These are phyloP conservation scores for Petroica traversi DNA, from an alignment of 2,113 vertebrate genomes.

Conservation along the genomic window DNA sequence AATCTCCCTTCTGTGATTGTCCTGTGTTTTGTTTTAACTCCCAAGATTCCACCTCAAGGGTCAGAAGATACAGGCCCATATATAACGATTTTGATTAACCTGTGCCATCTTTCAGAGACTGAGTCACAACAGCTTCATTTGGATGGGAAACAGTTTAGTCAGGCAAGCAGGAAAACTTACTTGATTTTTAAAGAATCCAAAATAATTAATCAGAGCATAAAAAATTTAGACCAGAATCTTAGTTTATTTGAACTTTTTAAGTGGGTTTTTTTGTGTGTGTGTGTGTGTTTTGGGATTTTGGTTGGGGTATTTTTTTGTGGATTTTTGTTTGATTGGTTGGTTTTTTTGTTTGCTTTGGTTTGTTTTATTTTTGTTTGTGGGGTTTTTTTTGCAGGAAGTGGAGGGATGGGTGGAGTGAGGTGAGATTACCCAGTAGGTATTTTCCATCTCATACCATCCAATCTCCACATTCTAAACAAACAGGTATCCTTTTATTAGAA, in stretches of 20 bases:
- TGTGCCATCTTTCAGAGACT: not conserved
- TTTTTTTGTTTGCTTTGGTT: too few species aligned
- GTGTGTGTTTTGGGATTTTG: not conserved
- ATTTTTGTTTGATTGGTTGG: not conserved
- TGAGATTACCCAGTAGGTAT: not conserved
- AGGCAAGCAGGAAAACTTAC: not conserved
- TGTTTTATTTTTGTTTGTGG: not conserved
- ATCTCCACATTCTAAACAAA: not conserved
- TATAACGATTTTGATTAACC: not conserved
- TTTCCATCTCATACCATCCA: not conserved
- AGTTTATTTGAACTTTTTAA: not conserved
- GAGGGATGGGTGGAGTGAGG: not conserved
- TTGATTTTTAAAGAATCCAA: not conserved
- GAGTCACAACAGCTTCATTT: not conserved
- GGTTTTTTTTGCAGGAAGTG: not conserved
- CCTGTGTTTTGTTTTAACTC: not conserved
- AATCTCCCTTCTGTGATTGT: not conserved
- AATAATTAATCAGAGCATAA: not conserved
- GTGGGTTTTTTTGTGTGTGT: accelerated
- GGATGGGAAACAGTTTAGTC: not conserved
- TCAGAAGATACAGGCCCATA: accelerated
- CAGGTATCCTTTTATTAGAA: not conserved
- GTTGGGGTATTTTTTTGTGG: not conserved
- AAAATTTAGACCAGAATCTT: not conserved
- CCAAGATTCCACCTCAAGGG: not conserved